Base-by-base conservation (phyloP, 1,140 invertebrate species). In the Ganaspis sp. region DNA sequence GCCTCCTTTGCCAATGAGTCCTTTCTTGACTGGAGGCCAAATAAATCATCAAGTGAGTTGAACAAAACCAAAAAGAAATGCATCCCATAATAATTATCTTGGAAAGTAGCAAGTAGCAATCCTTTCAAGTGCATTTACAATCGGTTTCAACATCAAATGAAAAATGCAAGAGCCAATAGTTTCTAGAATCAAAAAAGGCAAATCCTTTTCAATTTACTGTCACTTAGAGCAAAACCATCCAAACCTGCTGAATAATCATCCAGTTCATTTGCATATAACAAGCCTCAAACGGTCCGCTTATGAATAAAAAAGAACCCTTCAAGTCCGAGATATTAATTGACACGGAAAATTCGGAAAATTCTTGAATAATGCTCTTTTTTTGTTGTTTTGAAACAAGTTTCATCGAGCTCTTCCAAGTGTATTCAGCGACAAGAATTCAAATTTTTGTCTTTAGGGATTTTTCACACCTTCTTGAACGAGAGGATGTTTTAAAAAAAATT, bases 11-110 rank as follows among this genome's bases (percentile, higher is more conserved):
- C 91, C 93, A 0, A 92, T 92, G 80, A 93, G 94, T 84, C 94
- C 93, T 34, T 88, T 94, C 26, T 85, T 94, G 4, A 94, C 94
- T 6, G 94, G 92, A 6, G 95, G 95, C 2, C 95, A 95, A 86
- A 91, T 96, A 21, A 94, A 94, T 34, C 92, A 86, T 70, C 85
- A 85, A 83, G 89, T 90, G 81, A 76, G 72, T 19, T 5, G 34
- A 53, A 29, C n/a, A n/a, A 40, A 58, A 71, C 6, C 21, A 19
- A 40, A 73, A 29, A 73, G 40, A 19, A 17, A 26, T 49, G 29
- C 29, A 21, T 34, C 37, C 42, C 23, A 76, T 38, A 38, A 53
- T 40, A 45, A 45, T 45, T 45, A 45, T n/a, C 42, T 49, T 49
- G n/a, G 45, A 49, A 49, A 49, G 45, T 49, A 49, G 45, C 15